These are phyloP conservation scores for Nymphalis urticae DNA, from an alignment of 2,888 invertebrate species.

Conservation along the genomic window DNA sequence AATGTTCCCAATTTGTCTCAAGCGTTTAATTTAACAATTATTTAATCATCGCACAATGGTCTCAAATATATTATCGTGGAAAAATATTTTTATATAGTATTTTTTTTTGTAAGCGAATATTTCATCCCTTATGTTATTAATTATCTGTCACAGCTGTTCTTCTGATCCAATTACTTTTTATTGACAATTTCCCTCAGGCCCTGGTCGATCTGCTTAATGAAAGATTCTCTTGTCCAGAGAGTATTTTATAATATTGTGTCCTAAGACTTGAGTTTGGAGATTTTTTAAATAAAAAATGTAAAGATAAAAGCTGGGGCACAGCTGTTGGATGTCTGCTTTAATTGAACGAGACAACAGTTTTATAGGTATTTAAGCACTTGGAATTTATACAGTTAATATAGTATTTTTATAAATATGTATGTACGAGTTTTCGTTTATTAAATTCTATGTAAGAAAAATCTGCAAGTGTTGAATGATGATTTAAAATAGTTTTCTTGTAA, in stretches of 20 bases:
- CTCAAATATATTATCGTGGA: background rate
- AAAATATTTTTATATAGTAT: background rate
- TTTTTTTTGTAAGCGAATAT: constrained; percentile 6
- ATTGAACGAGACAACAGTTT: constrained; percentile 11
- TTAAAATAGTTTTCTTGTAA: no score
- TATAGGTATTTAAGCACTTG: constrained; percentile 2
- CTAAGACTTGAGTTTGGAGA: background rate
- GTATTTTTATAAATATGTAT: no score
- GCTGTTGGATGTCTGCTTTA: background rate
- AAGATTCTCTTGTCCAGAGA: constrained; percentile 10
- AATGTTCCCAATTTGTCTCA: background rate
- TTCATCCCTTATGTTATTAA: constrained; percentile 46
- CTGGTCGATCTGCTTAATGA: constrained; percentile 4
- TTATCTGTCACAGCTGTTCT: constrained; percentile 55
- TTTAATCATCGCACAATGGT: background rate
- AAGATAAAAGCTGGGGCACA: background rate
- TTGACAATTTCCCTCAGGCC: constrained; percentile 53
- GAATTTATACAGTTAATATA: background rate
- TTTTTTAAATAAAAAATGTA: background rate
- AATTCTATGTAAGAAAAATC: no score
- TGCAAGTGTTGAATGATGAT: no score
- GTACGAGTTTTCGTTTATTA: no score
- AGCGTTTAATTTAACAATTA: constrained; percentile 6
- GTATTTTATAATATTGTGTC: constrained; percentile 3
- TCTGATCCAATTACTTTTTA: constrained; percentile 61